Evolutionary conservation across 1,140 invertebrate genomes (phyloP).

Genomic region (Panagrolaimus sp.): DNA sequence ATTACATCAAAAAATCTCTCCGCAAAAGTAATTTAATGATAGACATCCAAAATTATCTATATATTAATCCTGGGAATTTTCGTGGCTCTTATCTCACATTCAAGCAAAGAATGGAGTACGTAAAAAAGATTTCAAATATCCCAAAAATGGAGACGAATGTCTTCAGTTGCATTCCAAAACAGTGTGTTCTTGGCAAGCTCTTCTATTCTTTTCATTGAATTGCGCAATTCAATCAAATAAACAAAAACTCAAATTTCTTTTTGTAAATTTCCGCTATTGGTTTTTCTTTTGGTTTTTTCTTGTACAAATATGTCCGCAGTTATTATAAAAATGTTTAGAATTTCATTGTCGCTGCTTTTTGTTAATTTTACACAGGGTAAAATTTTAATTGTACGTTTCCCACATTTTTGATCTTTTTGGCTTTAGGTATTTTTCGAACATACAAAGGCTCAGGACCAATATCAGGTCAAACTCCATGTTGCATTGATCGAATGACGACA

Average conservation of each 20-base stretch:
- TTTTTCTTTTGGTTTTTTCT: not conserved
- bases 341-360: not conserved
- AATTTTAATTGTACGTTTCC: not conserved
- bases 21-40: no score
- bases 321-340: not conserved
- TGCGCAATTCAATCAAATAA: not conserved
- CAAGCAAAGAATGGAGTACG: no score
- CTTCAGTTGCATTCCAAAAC: not conserved
- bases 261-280: not conserved
- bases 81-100: no score
- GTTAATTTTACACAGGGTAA: not conserved
- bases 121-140: no score
- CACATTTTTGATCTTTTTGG: not conserved
- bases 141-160: not conserved
- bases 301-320: not conserved
- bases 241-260: not conserved
- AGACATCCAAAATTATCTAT: no score
- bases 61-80: no score
- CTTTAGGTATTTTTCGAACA: not conserved
- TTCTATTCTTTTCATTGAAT: not conserved
- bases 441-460: slow-evolving; percentile 30
- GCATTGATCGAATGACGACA: slow-evolving; percentile 44
- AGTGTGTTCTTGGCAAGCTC: not conserved
- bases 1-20: no score
- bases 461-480: slow-evolving; percentile 49